Base-by-base conservation (phyloP, 2,888 invertebrate species). In the Apotomis capreana region DNA sequence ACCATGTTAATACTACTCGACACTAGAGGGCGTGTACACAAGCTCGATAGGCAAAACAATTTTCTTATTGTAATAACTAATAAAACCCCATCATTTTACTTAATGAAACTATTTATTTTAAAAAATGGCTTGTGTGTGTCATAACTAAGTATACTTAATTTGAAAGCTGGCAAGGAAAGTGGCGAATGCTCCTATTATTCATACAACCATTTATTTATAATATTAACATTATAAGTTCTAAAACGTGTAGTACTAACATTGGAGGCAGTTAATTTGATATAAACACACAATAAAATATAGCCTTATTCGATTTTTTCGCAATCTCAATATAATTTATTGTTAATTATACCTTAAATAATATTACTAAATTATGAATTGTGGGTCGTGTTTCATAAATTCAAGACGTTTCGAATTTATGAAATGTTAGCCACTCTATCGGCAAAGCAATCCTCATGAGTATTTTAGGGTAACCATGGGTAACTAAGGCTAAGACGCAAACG, bases 391-490 rank as follows among this genome's bases (percentile, higher is more conserved):
- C 71, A 71, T 71, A 71, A 71, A 71, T 71, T 71, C 61, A 71
- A 71, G 71, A 13, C 12, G 13, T 60, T 62, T 71, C 71, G 55
- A 71, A 71, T 71, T 71, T 62, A 71, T 71, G 57, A 71, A 71
- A 71, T 55, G 57, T 55, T 40, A 40, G 40, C 60, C 61, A 62
- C 40, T 40, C 3, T 8, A 36, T n/a, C n/a, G 26, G 36, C 37
- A 37, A 62, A n/a, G 37, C 8, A n/a, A 49, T 9, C 49, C 9
- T 49, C 49, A 49, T 49, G 49, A 49, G 49, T 3, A 9, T 12
- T 49, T 10, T 3, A 44, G 8, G 44, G 8, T 44, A 44, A 44
- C 6, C 0, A 6, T 3, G 8, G 44, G 8, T 44, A 44, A 44
- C 6, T 6, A 6, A 8, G 44, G 44, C 5, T 44, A 44, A 44